Base-by-base conservation (phyloP, 2,113 vertebrate genomes). In the Bostrychus sinensis region DNA sequence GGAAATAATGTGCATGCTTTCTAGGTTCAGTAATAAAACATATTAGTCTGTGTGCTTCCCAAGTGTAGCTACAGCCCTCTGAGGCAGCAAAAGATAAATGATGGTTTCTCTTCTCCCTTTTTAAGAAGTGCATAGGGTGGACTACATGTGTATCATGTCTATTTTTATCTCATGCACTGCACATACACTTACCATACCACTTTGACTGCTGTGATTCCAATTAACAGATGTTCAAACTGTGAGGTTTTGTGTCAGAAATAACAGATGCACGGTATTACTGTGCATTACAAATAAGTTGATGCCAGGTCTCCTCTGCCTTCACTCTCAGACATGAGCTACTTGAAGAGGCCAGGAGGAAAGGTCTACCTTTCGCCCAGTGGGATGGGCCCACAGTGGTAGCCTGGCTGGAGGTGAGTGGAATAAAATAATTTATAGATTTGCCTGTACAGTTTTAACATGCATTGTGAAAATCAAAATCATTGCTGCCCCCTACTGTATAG, bases 291-390 rank as follows among this genome's bases (percentile, higher is more conserved):
- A 56, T 8, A n/a, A 50, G 51, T 55, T 89, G 19, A 83, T 14
- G 3, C n/a, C 0, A 9, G 39, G 23, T 75, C 43, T 75, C 60
- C 62, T 82, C 69, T 85, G 66, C 54, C 50, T 62, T 72, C 41
- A 41, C 45, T 79, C 55, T 63, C 81, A 99, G 97, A 89, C 97
- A 99, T 73, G 96, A 99, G 93, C 92, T 99, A 66, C 85, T 99
- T 83, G 97, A 99, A 89, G 96, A 98, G 85, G 96, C 97, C 77
- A 93, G 97, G 76, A 96, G 96, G 48, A 99, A 98, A 89, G 97
- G 96, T 30, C 92, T 99, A 80, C 97, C 97, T 75, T 99, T 99
- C 67, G 97, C 97, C 3, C 96, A 99, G 56, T 99, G 96, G 97
- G 97, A 99, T 61, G 97, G 96, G 1, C 97, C 96, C 11, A 99